Evolutionary conservation across 2,113 vertebrate species (phyloP).

Genomic region (Nibea albiflora): DNA sequence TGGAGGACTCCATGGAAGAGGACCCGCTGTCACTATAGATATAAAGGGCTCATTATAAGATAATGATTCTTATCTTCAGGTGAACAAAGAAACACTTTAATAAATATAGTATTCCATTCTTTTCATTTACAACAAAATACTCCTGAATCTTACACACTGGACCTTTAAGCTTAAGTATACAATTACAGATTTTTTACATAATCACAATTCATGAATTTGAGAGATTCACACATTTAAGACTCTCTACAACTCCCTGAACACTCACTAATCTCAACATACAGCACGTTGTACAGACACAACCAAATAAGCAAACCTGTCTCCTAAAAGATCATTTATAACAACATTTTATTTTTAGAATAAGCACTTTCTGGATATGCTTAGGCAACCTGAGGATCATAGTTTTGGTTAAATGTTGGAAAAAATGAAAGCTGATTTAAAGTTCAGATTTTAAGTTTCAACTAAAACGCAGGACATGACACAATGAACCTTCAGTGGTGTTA

Average conservation of each 20-base stretch:
- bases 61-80: too few relatives aligned
- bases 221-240: not conserved
- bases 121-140: too few relatives aligned
- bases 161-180: not conserved
- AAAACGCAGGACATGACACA: not conserved
- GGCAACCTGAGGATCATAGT: not conserved
- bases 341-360: not conserved
- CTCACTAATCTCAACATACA: not conserved
- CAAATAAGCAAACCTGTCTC: not conserved
- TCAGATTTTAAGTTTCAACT: not conserved
- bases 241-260: too few relatives aligned
- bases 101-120: too few relatives aligned
- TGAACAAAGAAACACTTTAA: too few relatives aligned
- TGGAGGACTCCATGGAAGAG: too few relatives aligned
- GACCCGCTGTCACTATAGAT: too few relatives aligned
- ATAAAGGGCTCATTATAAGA: too few relatives aligned
- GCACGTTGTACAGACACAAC: not conserved
- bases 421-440: not conserved
- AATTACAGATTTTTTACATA: not conserved
- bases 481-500: not conserved
- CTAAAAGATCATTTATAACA: not conserved
- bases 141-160: too few relatives aligned
- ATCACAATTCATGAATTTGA: not conserved
- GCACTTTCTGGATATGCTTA: not conserved
- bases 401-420: not conserved